Evolutionary conservation across 2,797 vertebrate genomes (phyloP).

Genomic region (Molossus alvarezi): DNA sequence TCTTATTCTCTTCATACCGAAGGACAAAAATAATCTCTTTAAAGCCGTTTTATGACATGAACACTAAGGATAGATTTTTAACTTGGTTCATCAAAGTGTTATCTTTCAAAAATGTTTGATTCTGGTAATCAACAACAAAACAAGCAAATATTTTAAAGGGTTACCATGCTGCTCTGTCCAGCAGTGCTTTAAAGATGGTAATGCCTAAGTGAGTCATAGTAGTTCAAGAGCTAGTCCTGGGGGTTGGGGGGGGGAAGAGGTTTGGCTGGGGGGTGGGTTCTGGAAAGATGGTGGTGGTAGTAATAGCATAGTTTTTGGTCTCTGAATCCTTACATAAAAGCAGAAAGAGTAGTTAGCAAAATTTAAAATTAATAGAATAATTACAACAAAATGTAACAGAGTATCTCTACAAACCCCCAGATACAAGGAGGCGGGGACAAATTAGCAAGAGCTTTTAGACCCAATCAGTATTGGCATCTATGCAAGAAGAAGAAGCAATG

Average conservation of each 20-base stretch:
- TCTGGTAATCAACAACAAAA: neutral
- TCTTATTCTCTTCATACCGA: conserved; percentile 22
- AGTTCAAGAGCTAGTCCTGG: conserved; percentile 22
- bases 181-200: neutral
- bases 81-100: conserved; percentile 30
- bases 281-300: neutral
- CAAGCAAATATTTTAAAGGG: neutral
- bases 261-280: neutral
- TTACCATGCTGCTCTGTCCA: neutral
- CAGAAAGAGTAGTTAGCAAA: conserved; percentile 56
- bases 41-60: conserved; percentile 40
- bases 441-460: neutral
- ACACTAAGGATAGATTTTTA: neutral
- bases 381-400: conserved; percentile 11
- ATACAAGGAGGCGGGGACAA: neutral
- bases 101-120: conserved; percentile 39
- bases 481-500: conserved; percentile 10
- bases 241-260: neutral
- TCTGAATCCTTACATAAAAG: conserved; percentile 51
- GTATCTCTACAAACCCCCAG: neutral
- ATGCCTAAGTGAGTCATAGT: neutral
- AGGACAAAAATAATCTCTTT: conserved; percentile 42
- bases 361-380: conserved; percentile 4
- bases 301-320: conserved; percentile 22
- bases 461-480: neutral